A percentile compares a stretch with the other conserved stretches of the same genome.
Evolutionary conservation across 2,888 invertebrate species (phyloP).

Genomic region (Belgica antarctica): DNA sequence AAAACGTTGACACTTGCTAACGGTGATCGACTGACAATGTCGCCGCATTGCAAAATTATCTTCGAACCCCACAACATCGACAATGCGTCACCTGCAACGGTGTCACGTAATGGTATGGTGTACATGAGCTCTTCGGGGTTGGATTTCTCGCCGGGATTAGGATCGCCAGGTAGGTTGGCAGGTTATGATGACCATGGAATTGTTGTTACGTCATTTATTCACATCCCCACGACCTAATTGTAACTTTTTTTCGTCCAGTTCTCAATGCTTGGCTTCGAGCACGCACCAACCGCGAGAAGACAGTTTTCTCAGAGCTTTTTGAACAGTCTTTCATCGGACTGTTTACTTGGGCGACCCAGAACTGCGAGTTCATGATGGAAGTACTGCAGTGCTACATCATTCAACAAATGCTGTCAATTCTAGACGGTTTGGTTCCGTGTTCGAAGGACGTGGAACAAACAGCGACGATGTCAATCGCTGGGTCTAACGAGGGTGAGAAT

Average conservation of each 20-base stretch:
- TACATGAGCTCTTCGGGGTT: constrained; percentile 97
- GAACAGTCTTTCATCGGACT: constrained; percentile 71
- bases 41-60: constrained; percentile 89
- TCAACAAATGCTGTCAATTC: constrained; percentile 75
- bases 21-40: constrained; percentile 92
- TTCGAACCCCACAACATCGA: constrained; percentile 98
- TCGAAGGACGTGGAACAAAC: constrained; percentile 64
- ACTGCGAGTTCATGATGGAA: constrained; percentile 76
- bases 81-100: constrained; percentile 96
- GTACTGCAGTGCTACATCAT: constrained; percentile 90
- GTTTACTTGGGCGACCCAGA: constrained; percentile 82
- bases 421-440: constrained; percentile 82
- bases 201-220: constrained; percentile 4
- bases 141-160: constrained; percentile 76
- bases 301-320: constrained; percentile 71
- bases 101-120: constrained; percentile 90
- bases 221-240: too few relatives aligned
- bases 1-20: constrained; percentile 93
- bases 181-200: too few relatives aligned
- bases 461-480: constrained; percentile 55
- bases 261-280: constrained; percentile 79
- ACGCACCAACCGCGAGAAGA: constrained; percentile 60
- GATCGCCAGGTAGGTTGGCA: constrained; percentile 3
- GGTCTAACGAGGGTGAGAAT: constrained; percentile 56
- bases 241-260: constrained; percentile 59